These are phyloP conservation scores for Stramonita haemastoma DNA, from an alignment of 2,888 invertebrate species.

Conservation along the genomic window DNA sequence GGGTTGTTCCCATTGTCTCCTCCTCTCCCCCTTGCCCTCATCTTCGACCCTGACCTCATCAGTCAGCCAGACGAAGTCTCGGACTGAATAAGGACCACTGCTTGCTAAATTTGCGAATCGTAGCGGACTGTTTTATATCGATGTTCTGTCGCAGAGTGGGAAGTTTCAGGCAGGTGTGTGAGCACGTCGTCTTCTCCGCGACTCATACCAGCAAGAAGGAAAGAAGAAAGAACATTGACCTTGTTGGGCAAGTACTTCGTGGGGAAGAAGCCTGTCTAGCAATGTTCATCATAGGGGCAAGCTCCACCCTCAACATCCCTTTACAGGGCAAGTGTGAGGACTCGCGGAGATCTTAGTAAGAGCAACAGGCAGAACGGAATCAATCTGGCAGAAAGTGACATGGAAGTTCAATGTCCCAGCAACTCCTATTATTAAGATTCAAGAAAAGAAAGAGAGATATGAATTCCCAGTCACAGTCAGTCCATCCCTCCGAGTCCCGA, in stretches of 20 bases:
- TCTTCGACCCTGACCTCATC: neutral
- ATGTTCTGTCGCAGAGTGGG: slow-evolving; percentile 55
- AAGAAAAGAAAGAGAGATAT: too few relatives aligned
- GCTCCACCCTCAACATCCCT: too few relatives aligned
- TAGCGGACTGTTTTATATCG: slow-evolving; percentile 56
- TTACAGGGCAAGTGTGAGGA: too few relatives aligned
- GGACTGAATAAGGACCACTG: slow-evolving; percentile 47
- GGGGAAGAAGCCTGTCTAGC: neutral
- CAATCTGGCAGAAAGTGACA: too few relatives aligned
- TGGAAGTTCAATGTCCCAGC: too few relatives aligned
- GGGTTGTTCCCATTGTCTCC: neutral
- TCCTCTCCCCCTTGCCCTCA: neutral
- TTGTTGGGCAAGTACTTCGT: slow-evolving; percentile 28
- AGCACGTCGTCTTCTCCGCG: slow-evolving; percentile 46
- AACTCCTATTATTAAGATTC: too few relatives aligned
- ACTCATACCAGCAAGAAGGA: slow-evolving; percentile 52
- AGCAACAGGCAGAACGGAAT: too few relatives aligned
- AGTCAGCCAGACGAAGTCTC: slow-evolving; percentile 46
- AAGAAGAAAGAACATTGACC: slow-evolving; percentile 52
- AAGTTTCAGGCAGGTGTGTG: slow-evolving; percentile 55
- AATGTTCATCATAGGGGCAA: too few relatives aligned
- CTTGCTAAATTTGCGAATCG: slow-evolving; percentile 55
- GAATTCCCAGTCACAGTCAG: too few relatives aligned
- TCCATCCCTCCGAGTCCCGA: too few relatives aligned
- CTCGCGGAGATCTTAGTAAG: too few relatives aligned